phyloP scores from a whole-genome alignment of 53 echinoderm and acorn worm species.

The Zoroaster sp. region DNA sequence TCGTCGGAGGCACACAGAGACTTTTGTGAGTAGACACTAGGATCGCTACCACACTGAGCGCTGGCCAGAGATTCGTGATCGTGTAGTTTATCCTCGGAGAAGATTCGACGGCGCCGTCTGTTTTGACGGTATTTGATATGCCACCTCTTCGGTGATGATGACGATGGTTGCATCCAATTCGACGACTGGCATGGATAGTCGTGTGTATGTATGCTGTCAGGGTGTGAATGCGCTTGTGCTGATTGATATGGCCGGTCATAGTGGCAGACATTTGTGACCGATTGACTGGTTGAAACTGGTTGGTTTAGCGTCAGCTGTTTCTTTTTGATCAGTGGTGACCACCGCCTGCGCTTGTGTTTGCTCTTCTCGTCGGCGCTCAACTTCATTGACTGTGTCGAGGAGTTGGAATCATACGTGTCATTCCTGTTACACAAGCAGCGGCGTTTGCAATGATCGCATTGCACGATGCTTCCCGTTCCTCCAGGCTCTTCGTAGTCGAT shows the following conservation, averaged over 20 bases:
- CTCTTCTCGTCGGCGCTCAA: constrained; percentile 7
- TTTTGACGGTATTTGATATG: constrained; percentile 31
- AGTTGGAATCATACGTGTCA: constrained; percentile 43
- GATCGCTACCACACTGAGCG: background rate
- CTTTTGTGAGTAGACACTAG: constrained; percentile 20
- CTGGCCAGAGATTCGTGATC: background rate
- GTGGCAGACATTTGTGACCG: background rate
- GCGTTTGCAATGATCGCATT: constrained; percentile 38
- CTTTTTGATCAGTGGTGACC: constrained; percentile 38
- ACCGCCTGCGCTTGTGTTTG: background rate
- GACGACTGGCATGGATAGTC: background rate
- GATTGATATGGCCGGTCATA: background rate
- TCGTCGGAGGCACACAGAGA: background rate
- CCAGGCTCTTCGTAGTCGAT: background rate
- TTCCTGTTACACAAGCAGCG: background rate
- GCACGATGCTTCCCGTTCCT: background rate
- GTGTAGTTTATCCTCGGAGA: constrained; percentile 19
- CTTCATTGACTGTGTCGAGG: constrained; percentile 31
- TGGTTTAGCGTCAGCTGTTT: constrained; percentile 4
- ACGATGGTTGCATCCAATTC: background rate
- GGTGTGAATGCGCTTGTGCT: background rate
- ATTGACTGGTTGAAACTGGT: background rate
- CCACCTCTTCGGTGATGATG: background rate
- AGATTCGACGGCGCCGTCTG: constrained; percentile 3
- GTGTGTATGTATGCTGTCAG: background rate